Conservation (phyloP, 2,113 vertebrate species). For the Passer domesticus region DNA sequence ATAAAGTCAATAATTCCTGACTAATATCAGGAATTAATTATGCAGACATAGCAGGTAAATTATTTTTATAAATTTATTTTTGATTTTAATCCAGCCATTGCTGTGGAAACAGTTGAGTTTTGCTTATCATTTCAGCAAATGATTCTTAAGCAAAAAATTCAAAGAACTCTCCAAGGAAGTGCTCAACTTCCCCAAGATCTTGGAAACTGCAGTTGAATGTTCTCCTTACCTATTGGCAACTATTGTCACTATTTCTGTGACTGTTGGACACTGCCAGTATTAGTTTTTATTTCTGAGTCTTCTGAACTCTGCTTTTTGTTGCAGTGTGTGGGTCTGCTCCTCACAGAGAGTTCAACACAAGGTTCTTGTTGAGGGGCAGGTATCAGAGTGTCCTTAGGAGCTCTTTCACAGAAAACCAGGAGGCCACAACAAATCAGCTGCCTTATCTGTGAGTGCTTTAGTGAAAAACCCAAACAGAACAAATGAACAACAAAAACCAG, state of each 20-base stretch:
- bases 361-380: not conserved
- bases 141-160: not conserved
- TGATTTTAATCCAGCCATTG: not conserved
- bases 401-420: not conserved
- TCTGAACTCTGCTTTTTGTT: not conserved
- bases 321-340: not conserved
- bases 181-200: not conserved
- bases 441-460: not conserved
- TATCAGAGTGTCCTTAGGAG: too few species aligned
- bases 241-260: not conserved
- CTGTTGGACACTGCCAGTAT: not conserved
- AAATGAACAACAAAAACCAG: not conserved
- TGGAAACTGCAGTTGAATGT: not conserved
- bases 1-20: not conserved
- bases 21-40: not conserved
- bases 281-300: not conserved
- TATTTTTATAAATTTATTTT: not conserved
- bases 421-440: not conserved
- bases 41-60: not conserved
- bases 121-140: not conserved
- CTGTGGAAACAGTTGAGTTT: not conserved
- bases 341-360: not conserved
- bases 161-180: not conserved
- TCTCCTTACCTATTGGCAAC: not conserved
- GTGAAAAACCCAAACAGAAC: not conserved